Evolutionary conservation across 2,888 invertebrate genomes (phyloP).

Genomic region (Drosophila quinaria): DNA sequence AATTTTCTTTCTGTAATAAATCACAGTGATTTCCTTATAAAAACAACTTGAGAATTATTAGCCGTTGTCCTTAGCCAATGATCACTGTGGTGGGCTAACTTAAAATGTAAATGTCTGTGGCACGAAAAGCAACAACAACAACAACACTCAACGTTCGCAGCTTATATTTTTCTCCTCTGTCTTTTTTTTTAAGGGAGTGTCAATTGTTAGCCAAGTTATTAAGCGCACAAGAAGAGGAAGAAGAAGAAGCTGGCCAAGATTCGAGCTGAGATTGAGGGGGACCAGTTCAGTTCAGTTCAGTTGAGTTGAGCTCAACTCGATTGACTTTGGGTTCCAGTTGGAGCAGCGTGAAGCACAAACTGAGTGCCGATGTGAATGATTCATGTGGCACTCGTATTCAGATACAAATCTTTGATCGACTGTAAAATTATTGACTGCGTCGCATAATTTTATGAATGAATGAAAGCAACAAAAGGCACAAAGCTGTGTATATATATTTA

Average conservation of each 20-base stretch:
- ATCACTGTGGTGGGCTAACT: slow-evolving; percentile 51
- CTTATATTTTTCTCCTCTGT: slow-evolving; percentile 27
- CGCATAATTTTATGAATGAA: slow-evolving; percentile 80
- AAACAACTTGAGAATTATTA: background rate
- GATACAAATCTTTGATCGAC: slow-evolving; percentile 82
- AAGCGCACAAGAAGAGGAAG: slow-evolving; percentile 56
- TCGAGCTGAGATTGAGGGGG: slow-evolving; percentile 44
- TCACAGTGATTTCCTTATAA: background rate
- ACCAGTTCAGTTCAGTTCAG: slow-evolving; percentile 41
- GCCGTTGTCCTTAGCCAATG: slow-evolving; percentile 7
- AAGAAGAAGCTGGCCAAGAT: slow-evolving; percentile 42
- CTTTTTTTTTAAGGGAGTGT: slow-evolving; percentile 81
- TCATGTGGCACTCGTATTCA: slow-evolving; percentile 69
- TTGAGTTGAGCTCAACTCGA: background rate
- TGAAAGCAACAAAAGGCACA: slow-evolving; percentile 40
- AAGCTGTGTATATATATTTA: slow-evolving; percentile 4
- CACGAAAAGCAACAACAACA: slow-evolving; percentile 48
- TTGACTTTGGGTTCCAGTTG: slow-evolving; percentile 3
- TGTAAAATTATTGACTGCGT: slow-evolving; percentile 78
- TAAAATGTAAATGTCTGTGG: slow-evolving; percentile 63
- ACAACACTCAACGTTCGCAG: slow-evolving; percentile 48
- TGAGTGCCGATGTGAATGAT: slow-evolving; percentile 40
- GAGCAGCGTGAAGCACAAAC: slow-evolving; percentile 17
- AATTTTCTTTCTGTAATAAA: no score
- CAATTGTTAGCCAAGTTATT: slow-evolving; percentile 82